These are phyloP conservation scores for Protonibea diacanthus DNA, from an alignment of 2,797 vertebrate species.

Conservation along the genomic window DNA sequence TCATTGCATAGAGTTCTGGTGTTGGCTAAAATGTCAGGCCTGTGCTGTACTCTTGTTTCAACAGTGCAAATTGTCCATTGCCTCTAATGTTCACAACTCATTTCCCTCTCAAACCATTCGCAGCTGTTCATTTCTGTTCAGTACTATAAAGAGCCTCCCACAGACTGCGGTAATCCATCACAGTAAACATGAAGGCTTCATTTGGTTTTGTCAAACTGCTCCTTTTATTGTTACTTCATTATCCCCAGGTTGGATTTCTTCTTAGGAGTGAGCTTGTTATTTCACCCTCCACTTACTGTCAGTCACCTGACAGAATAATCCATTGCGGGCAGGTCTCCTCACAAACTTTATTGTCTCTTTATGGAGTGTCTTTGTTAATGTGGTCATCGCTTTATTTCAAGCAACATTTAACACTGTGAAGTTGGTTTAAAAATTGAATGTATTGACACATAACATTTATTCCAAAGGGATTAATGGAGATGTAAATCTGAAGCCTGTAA, in stretches of 20 bases:
- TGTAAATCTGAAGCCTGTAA: neutral
- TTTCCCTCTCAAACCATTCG: conserved; percentile 30
- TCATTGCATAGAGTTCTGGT: neutral
- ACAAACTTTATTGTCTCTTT: conserved; percentile 14
- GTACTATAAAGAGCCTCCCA: conserved; percentile 18
- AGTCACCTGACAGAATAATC: conserved; percentile 12
- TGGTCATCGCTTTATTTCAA: neutral
- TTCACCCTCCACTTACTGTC: conserved; percentile 20
- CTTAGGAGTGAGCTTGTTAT: conserved; percentile 17
- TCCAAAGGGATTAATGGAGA: neutral
- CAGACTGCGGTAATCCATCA: conserved; percentile 36
- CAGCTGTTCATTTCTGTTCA: conserved; percentile 13
- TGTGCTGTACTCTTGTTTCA: neutral
- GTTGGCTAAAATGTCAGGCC: neutral
- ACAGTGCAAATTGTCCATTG: neutral
- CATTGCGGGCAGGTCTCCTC: neutral
- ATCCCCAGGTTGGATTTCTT: conserved; percentile 12
- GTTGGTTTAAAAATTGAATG: neutral
- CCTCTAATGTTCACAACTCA: conserved; percentile 14
- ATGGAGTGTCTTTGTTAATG: neutral
- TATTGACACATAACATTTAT: neutral
- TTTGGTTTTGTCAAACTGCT: conserved; percentile 27
- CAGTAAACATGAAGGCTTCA: conserved; percentile 9
- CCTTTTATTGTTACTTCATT: conserved; percentile 49
- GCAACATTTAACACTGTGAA: neutral